Evolutionary conservation across 2,888 invertebrate species (phyloP), one percentile per base, ranked within the genome.

Genomic region (Polydrusus cervinus): DNA sequence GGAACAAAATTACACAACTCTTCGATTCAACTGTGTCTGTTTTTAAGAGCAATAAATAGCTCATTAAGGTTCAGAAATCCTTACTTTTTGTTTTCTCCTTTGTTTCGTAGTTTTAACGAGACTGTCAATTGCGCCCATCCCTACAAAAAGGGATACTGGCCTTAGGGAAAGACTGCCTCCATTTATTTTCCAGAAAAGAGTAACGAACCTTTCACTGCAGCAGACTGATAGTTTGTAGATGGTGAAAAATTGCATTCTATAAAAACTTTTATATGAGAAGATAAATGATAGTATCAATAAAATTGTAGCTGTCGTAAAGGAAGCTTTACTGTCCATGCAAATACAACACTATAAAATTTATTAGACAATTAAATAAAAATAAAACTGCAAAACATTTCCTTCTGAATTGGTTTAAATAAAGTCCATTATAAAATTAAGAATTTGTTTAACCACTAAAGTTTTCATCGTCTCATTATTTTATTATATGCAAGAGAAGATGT

Each of bases 121-220:
- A 25, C 6, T 30, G 5, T n/a, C 25, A 9, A 30, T 30, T 25
- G 9, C 20, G 25, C 30, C 13, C 53, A 53, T 53, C 53, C 16
- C 38, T 34, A 51, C 10, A 45, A 47, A 34, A 34, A 49, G 47
- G 65, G 34, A 34, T 38, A 16, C 5, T 49, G 38, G 49, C 65
- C 65, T 43, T 30, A 49, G 65, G 65, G 51, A 65, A 47, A 30
- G 9, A 49, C 51, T 49, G 65, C 49, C 51, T 51, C n/a, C 30
- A 65, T 65, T 65, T 65, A 65, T 65, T 47, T 47, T 51, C 49
- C 49, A 34, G 34, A 13, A 51, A 65, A 49, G 65, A 49, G 65
- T 65, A 65, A 65, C 65, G 65, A 65, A 65, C 65, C 65, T 30
- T 65, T 51, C 47, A 51, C 49, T 65, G 30, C 65, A 49, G 20